Evolutionary conservation across 2,113 vertebrate species (phyloP), one percentile per base, ranked within the genome.

Genomic region (Pteronura brasiliensis): DNA sequence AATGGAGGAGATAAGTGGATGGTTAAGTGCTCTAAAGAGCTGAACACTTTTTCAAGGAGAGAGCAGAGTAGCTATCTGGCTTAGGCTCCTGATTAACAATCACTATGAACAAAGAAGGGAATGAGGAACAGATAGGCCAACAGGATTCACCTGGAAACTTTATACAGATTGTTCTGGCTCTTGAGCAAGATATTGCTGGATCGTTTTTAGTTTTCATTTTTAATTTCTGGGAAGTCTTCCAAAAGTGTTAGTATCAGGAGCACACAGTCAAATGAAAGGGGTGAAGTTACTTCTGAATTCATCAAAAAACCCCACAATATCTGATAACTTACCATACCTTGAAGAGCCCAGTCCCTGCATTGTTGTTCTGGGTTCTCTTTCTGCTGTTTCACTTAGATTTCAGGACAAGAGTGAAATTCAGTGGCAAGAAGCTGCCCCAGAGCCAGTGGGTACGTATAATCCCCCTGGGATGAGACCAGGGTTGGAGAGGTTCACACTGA

Each of bases 161-260:
- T 61, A 95, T 61, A 95, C 11, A 92, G 74, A 84, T 15, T 63
- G 29, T 47, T 85, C 93, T 61, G 59, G 59, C 81, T 94, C 90
- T 92, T 65, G 21, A 79, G 71, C 47, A 97, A 95, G 39, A 88
- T 12, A 88, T 0, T 72, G 65, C 72, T 79, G 65, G 21, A 76
- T 83, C 55, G 80, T 47, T 97, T 96, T 92, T 83, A 29, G 86
- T 79, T 88, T 97, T 91, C 49, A 49, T 67, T 96, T 80, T 90
- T 65, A 74, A 96, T 94, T 96, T 91, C 92, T 98, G 89, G 74
- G 39, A 80, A 85, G 88, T 83, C 82, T 89, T 79, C 93, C 83
- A 88, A 76, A 97, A 91, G 13, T 84, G 59, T 65, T 79, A 72
- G 52, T 67, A 88, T 88, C 59, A 83, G 52, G 29, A 85, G 67